Percentiles rank a stretch among this genome's conserved stretches.
phyloP scores from a whole-genome alignment of 2,113 vertebrate genomes.

The Anolis carolinensis region DNA sequence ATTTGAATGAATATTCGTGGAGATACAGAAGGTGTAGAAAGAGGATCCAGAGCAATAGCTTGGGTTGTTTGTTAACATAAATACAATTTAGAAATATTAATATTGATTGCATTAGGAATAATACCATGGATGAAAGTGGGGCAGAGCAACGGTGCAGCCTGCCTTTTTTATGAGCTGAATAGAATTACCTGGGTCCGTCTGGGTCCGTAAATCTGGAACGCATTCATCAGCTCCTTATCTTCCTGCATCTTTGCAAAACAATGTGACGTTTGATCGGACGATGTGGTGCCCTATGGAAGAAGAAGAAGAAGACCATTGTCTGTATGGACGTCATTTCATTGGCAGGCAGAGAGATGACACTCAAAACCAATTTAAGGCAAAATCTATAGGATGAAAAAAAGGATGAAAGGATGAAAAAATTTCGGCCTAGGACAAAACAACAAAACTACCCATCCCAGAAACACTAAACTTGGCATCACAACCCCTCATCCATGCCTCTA shows the following conservation, averaged over 20 bases:
- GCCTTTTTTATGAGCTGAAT: accelerated
- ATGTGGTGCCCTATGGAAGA: slow-evolving; percentile 13
- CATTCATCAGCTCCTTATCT: slow-evolving; percentile 54
- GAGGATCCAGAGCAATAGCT: neutral
- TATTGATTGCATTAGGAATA: neutral
- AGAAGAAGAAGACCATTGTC: neutral
- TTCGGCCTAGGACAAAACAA: too few species aligned
- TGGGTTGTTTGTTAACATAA: neutral
- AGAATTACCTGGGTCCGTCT: slow-evolving; percentile 53
- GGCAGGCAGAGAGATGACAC: neutral
- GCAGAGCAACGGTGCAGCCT: neutral
- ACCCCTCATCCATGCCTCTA: too few species aligned
- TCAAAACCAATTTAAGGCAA: too few species aligned
- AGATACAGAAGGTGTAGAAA: too few species aligned
- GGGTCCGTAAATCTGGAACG: slow-evolving; percentile 13
- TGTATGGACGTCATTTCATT: neutral
- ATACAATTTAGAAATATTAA: neutral
- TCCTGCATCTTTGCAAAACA: slow-evolving; percentile 1
- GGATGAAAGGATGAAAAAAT: too few species aligned
- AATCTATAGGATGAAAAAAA: too few species aligned
- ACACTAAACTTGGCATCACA: too few species aligned
- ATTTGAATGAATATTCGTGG: too few species aligned
- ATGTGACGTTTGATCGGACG: accelerated
- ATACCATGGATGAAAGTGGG: neutral
- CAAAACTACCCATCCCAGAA: too few species aligned